These are phyloP conservation scores for Eugnorisma glareosa DNA, from an alignment of 2,888 invertebrate species.

Conservation along the genomic window DNA sequence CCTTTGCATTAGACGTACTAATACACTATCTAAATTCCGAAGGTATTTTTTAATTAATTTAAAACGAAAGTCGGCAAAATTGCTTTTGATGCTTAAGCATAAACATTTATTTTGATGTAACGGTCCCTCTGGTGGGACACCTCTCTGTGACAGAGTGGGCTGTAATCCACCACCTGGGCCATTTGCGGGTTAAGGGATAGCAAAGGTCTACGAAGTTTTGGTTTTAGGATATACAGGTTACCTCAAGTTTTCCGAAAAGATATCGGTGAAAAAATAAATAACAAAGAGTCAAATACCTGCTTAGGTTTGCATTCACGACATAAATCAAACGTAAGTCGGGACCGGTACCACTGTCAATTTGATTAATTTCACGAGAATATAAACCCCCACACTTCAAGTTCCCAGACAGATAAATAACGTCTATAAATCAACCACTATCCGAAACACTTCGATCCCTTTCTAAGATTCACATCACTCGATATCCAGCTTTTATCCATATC, in stretches of 20 bases:
- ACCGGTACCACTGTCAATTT: not conserved
- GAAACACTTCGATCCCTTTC: not conserved
- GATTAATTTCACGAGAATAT: not conserved
- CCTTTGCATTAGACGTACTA: not conserved
- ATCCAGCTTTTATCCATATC: not conserved
- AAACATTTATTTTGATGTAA: not conserved
- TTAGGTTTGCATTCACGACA: not conserved
- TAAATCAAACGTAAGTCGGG: not conserved
- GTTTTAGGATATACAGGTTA: not conserved
- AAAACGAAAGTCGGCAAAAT: no score
- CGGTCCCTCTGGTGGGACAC: not conserved
- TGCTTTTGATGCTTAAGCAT: not conserved
- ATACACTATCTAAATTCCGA: not conserved
- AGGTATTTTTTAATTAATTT: not conserved
- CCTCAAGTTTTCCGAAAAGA: not conserved
- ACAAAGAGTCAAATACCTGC: not conserved
- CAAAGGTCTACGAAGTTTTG: not conserved
- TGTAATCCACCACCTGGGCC: not conserved
- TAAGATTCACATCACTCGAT: constrained; percentile 20
- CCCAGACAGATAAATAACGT: not conserved
- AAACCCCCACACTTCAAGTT: not conserved
- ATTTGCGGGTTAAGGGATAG: not conserved
- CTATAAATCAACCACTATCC: constrained; percentile 1
- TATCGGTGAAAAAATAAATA: not conserved
- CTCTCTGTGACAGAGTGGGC: not conserved